Evolutionary conservation across 1,140 invertebrate genomes (phyloP), one percentile per base, ranked within the genome.

Genomic region (Marisa cornuarietis): DNA sequence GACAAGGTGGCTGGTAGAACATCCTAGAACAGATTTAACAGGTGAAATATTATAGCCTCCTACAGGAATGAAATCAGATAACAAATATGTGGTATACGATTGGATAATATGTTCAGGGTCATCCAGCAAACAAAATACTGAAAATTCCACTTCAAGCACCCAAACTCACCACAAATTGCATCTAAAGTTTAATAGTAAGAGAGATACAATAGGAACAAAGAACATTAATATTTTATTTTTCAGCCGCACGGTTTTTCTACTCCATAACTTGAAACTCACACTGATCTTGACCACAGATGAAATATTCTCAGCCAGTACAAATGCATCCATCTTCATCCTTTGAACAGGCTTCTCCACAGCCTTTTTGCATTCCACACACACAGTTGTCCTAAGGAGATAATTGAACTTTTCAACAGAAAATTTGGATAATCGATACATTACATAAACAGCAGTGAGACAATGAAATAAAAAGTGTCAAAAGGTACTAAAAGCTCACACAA

Each of bases 321-420:
- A 58, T 13, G 73, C 71, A 13, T 79, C 78, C 78, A 79, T 73
- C 71, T 73, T 79, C 78, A 79, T 79, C 62, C 61, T 79, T 62
- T 65, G 71, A 31, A 79, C 26, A 13, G 78, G 78, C 22, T n/a
- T 62, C 18, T 69, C 22, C 71, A 79, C 78, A 49, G 26, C 2
- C 42, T 65, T 73, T 58, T 61, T n/a, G 49, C 78, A 79, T 26
- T 71, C 24, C 16, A 52, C 18, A 65, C 78, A 79, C 14, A 65
- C 63, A 52, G 71, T 62, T 49, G 61, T 26, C 49, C 78, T 79
- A 58, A 42, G 72, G 63, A 20, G 7, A 10, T 62, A 16, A 63
- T n/a, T 52, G 13, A 65, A 65, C 24, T 51, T 65, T n/a, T 52
- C 26, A 42, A 66, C 62, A 16, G 61, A 76, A 54, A 16, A 14